phyloP scores from a whole-genome alignment of 2,797 vertebrate species.

The Cuculus canorus region DNA sequence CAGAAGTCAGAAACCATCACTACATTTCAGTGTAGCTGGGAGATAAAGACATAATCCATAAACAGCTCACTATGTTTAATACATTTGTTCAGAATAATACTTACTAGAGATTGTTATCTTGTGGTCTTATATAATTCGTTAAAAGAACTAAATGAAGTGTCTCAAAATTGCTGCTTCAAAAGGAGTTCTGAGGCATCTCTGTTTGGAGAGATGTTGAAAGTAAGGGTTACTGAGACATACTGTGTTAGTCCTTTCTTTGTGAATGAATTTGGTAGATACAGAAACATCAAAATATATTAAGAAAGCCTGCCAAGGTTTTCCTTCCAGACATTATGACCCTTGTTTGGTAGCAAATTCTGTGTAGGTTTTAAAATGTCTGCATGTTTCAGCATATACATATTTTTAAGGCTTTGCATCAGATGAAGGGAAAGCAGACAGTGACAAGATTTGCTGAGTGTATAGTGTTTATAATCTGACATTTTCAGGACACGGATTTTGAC shows the following conservation, averaged over 20 bases:
- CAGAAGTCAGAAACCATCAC: background rate
- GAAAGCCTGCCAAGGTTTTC: background rate
- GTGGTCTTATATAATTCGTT: background rate
- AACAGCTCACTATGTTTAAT: background rate
- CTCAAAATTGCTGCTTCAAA: background rate
- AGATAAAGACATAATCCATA: background rate
- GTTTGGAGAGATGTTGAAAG: background rate
- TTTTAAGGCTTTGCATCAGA: conserved; percentile 50
- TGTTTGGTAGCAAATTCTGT: background rate
- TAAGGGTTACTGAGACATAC: background rate
- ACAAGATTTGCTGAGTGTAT: conserved; percentile 37
- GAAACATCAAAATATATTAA: conserved; percentile 12
- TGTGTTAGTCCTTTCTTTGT: background rate
- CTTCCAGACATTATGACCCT: background rate
- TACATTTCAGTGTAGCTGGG: background rate
- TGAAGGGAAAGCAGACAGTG: conserved; percentile 47
- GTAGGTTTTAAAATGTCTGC: conserved; percentile 27
- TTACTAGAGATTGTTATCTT: background rate
- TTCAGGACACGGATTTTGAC: conserved; percentile 58
- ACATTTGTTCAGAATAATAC: background rate
- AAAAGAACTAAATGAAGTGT: background rate
- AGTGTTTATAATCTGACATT: conserved; percentile 58
- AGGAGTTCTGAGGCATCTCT: background rate
- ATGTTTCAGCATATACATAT: background rate
- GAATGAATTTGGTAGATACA: background rate